Base-by-base conservation (phyloP, 2,113 vertebrate species). In the Poecilia latipinna region DNA sequence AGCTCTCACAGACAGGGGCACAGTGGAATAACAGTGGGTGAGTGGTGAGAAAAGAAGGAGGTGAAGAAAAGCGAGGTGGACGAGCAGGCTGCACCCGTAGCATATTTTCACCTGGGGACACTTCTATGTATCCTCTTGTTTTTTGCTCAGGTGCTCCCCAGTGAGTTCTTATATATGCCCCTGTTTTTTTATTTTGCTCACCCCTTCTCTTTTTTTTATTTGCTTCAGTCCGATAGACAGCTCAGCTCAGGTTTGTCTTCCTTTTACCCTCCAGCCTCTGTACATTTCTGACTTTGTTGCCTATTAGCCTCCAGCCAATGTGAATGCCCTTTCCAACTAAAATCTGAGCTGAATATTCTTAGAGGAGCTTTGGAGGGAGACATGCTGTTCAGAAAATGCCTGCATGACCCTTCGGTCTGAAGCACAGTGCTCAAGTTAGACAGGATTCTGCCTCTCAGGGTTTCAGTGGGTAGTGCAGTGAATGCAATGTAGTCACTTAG, bases 401-500 rank as follows among this genome's bases (percentile, higher is more conserved):
- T 29, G 75, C n/a, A 31, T 72, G 76, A 70, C 81, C 82, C 76
- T 70, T 63, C 33, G 22, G 73, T 79, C 78, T 12, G 74, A 74
- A 68, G 68, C 74, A 70, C 54, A 70, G 39, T 22, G 37, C 66
- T 79, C 51, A n/a, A 32, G 77, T 63, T n/a, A 61, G 67, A 44
- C 65, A 63, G 72, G 68, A 7, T 33, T 35, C 24, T 0, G 61
- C 74, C 72, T 76, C 77, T 65, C 72, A 70, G 80, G 77, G 61
- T 65, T 78, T 83, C 72, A 54, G 60, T 72, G 85, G 42, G 75
- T 70, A 13, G 64, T 22, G n/a, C 37, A 26, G 74, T 66, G 72
- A 87, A 82, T 88, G 68, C 87, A 44, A 77, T 73, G 48, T 29
- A 68, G 78, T 80, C 82, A 77, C 69, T 87, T 77, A 88, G 72